Conservation (phyloP, 2,113 vertebrate genomes). For the Psettodes erumei region DNA sequence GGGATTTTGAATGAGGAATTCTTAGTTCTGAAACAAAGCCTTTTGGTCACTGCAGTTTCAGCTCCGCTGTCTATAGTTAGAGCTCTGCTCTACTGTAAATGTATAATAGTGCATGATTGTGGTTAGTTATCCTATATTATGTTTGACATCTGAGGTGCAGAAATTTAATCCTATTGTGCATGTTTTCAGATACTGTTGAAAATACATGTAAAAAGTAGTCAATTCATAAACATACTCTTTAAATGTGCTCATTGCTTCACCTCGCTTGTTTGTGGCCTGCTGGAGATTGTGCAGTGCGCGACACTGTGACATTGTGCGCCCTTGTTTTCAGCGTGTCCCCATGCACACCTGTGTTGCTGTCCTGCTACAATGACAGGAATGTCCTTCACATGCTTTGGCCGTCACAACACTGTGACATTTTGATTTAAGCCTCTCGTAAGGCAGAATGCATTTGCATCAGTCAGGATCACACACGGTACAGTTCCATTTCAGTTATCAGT, state of each 20-base stretch:
- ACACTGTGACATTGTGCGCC: not conserved
- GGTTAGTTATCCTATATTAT: not conserved
- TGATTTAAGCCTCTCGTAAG: conserved; percentile 9
- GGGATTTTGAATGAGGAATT: conserved; percentile 1
- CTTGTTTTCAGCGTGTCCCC: not conserved
- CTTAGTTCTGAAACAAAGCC: not conserved
- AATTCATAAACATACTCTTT: no score
- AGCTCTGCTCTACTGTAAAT: not conserved
- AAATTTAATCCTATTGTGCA: not conserved
- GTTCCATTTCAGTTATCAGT: not conserved
- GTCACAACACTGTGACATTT: conserved; percentile 4
- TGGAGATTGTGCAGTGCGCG: not conserved
- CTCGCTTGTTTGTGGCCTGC: not conserved
- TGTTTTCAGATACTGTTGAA: not conserved
- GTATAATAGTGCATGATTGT: not conserved
- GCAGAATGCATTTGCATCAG: conserved; percentile 10
- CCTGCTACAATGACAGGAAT: not conserved
- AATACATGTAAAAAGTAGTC: not conserved
- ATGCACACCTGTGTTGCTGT: conserved; percentile 5
- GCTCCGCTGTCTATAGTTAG: not conserved
- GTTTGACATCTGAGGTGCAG: not conserved
- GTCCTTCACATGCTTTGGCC: conserved; percentile 15
- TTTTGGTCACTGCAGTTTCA: not conserved
- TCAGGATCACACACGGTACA: not conserved
- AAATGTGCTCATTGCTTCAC: no score